Conservation (phyloP, 1,140 invertebrate species). For the Drosophila sturtevanti region DNA sequence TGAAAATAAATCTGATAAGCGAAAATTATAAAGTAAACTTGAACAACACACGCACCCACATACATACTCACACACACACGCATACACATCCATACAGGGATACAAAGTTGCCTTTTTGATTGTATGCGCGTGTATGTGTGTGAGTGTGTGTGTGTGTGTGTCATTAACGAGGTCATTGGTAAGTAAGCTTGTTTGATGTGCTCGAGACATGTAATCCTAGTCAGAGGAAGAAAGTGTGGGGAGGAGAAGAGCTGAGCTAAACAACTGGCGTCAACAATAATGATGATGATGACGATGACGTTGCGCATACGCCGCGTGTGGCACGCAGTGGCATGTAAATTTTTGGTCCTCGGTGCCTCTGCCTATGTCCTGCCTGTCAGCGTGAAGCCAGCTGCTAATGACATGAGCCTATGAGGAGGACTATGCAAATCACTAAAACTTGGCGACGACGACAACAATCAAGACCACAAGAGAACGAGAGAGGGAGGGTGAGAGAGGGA, state of each 20-base stretch:
- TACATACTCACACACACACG: slow-evolving; percentile 17
- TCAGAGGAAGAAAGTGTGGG: slow-evolving; percentile 12
- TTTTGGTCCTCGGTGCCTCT: slow-evolving; percentile 9
- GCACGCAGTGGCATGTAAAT: slow-evolving; percentile 54
- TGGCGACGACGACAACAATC: slow-evolving; percentile 23
- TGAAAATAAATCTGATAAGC: slow-evolving; percentile 80
- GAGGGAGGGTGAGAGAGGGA: too few relatives aligned
- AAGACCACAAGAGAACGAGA: slow-evolving; percentile 1
- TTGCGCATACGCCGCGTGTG: slow-evolving; percentile 62
- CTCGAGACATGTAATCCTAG: slow-evolving; percentile 76
- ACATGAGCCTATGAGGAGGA: slow-evolving; percentile 36
- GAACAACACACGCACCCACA: slow-evolving; percentile 47
- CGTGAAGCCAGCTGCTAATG: slow-evolving; percentile 40
- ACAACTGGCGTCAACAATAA: slow-evolving; percentile 22
- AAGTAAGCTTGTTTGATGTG: slow-evolving; percentile 81
- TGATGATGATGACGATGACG: not conserved
- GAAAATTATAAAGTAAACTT: slow-evolving; percentile 76
- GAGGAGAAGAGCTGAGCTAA: slow-evolving; percentile 1
- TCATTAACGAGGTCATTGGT: slow-evolving; percentile 80
- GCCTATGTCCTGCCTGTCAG: not conserved
- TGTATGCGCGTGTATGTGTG: slow-evolving; percentile 9
- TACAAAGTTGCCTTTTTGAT: slow-evolving; percentile 11
- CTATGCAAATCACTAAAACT: slow-evolving; percentile 50
- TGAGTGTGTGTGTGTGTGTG: slow-evolving; percentile 34
- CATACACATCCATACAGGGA: too few relatives aligned